Evolutionary conservation across 2,888 invertebrate genomes (phyloP), one percentile per base, ranked within the genome.

Genomic region (Malthinus seriepunctatus): DNA sequence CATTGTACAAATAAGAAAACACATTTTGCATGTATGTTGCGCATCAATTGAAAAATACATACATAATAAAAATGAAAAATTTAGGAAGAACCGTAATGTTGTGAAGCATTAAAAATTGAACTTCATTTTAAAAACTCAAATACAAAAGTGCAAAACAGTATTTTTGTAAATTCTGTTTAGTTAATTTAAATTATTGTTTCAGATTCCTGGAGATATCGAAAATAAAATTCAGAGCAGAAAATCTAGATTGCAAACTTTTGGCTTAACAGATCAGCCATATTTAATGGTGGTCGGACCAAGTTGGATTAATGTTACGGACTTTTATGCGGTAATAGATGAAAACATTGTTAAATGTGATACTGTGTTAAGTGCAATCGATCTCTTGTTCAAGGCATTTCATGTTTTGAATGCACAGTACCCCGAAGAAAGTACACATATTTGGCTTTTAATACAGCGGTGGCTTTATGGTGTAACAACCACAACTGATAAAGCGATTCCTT

Each of bases 151-250:
- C n/a, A n/a, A n/a, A n/a, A n/a, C n/a, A 23, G 23, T 23, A 23
- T 23, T 23, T 23, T 23, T 23, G 2, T 23, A 23, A 23, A 23
- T 23, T 23, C 23, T 23, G 5, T n/a, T n/a, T n/a, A n/a, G n/a
- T n/a, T n/a, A 23, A 23, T 23, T 23, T 23, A 5, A 23, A 3
- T 2, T 23, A 23, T n/a, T 14, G 5, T 45, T 45, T 6, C 32
- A 45, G 45, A 38, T 31, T 3, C 10, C 38, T 2, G 51, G 38
- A 38, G 32, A 44, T 33, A 51, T 51, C 1, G 51, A 51, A 11
- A 39, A 8, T 10, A 11, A 8, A n/a, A 51, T 51, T n/a, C 3
- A 14, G 9, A 32, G 32, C 3, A 42, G 44, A 44, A 14, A 14
- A 32, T 15, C 4, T 1, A 51, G 31, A 12, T 34, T 42, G 2